A percentile compares a stretch with the other conserved stretches of the same genome.
These are phyloP conservation scores for Proteles cristata DNA, from an alignment of 2,113 vertebrate species.

Conservation along the genomic window DNA sequence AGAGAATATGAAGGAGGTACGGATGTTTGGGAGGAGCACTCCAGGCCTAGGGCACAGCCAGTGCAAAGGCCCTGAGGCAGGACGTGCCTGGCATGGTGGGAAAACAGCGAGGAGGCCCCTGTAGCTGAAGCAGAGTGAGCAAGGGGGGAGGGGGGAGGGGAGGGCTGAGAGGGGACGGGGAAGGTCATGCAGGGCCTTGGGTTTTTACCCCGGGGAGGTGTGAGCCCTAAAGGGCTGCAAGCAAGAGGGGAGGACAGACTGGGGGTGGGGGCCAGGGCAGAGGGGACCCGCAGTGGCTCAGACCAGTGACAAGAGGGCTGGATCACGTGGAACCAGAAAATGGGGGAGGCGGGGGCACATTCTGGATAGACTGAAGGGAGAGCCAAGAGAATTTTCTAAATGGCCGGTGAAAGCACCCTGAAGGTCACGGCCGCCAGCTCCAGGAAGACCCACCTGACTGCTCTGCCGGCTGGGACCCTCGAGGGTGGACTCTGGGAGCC, in stretches of 20 bases:
- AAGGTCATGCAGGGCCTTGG: too few relatives aligned
- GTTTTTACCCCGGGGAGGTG: not conserved
- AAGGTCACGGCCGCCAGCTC: not conserved
- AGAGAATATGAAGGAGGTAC: not conserved
- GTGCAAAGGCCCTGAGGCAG: constrained; percentile 27
- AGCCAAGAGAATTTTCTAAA: not conserved
- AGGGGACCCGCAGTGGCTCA: not conserved
- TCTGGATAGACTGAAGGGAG: not conserved
- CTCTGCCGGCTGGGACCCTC: not conserved
- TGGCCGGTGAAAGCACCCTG: not conserved
- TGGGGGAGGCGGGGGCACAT: not conserved
- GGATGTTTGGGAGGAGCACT: rapidly evolving
- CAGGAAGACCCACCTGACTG: not conserved
- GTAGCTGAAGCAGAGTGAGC: not conserved
- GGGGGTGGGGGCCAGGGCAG: rapidly evolving
- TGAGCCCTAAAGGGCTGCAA: not conserved
- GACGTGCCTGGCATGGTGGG: not conserved
- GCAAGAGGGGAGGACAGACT: not conserved
- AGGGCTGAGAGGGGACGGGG: not conserved
- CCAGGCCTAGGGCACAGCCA: not conserved
- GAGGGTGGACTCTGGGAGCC: not conserved
- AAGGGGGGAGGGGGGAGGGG: too few relatives aligned
- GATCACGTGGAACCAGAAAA: not conserved
- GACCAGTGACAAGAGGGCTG: not conserved
- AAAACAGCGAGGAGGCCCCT: not conserved